Evolutionary conservation across 1,140 invertebrate genomes (phyloP), one percentile per base, ranked within the genome.

Genomic region (Oscheius sp.): DNA sequence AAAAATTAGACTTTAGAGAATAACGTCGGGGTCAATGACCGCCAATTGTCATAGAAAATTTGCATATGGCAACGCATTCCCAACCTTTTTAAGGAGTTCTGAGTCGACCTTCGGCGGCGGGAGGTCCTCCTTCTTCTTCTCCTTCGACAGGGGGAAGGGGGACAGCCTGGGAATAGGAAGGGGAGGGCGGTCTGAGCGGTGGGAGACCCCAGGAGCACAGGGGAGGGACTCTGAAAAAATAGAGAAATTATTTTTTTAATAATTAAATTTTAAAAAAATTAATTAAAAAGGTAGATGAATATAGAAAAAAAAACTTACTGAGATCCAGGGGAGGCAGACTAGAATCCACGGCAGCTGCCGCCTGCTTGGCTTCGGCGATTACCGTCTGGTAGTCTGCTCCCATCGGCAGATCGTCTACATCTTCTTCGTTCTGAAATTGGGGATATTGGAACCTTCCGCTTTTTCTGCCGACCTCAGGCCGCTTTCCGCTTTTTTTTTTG

Each of bases 301-400:
- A 42, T 42, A 42, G n/a, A 42, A 42, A n/a, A 10, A 13, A 13
- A 34, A 63, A 63, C 36, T 63, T 10, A 63, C 36, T n/a, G 31
- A 63, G 61, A 63, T 63, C 31, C 10, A 36, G 20, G 20, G 32
- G 31, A n/a, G 32, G 15, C 31, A 28, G 23, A 13, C 13, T 15
- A 42, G 38, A 10, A 42, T 42, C 38, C 38, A n/a, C 38, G n/a
- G 10, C n/a, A 10, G n/a, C 38, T 20, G 49, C 49, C 23, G 4
- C 49, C 28, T 55, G 15, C 7, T 23, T 77, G 20, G 66, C 66
- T 64, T 75, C 2, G 81, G 62, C 46, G 79, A 80, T 13, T 79
- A 79, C 59, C 76, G 79, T 52, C 75, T 75, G 18, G 74, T 77
- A 20, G 78, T 65, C 13, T 78, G 75, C 34, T 79, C 76, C 13